Base-by-base conservation (phyloP, 30 jellyfish, hydroid and myxozoan genomes). In the Catostylus mosaicus region DNA sequence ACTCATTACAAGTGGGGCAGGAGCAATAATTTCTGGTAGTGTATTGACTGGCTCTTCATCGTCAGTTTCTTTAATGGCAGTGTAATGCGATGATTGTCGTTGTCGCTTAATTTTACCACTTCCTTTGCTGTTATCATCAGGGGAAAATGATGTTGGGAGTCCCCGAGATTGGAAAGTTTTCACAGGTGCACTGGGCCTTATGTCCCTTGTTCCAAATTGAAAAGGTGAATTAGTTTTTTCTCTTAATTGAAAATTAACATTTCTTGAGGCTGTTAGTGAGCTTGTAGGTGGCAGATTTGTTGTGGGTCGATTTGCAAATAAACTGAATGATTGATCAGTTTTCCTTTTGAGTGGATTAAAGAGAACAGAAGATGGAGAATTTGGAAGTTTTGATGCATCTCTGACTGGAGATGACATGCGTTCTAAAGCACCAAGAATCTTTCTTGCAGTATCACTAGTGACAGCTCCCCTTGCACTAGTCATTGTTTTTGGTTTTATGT, bases 381-480 rank as follows among this genome's bases (percentile, higher is more conserved):
- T 65, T 0, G 99, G 97, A 38, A 95, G 67, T 56, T 80, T 95
- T 34, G 90, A 73, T 23, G 99, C 90, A 62, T 95, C 99, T 30
- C 50, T 76, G 30, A 95, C 90, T 0, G 99, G 99, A 20, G 99
- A 84, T 22, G 99, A 83, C 97, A 95, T 86, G 37, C 76, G 81
- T 56, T 85, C 97, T 27, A 95, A 68, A 1, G 97, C 92, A 27
- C 86, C 83, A 3, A 95, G 81, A 36, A 95, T 95, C 67, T 83
- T 77, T 60, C 92, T 89, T 16, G 99, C 99, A 1, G 99, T 95
- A 35, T 83, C 97, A 73, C 99, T 89, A 33, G 97, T 95, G 14
- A 95, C 96, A 14, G 95, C 85, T 14, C 88, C 94, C 50, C 89
- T 70, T 10, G 69, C 67, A 22, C 60, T 65, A 18, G 81, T 56